Evolutionary conservation across 2,113 vertebrate species (phyloP), one percentile per base, ranked within the genome.

Genomic region (Leptocoma aspasia): DNA sequence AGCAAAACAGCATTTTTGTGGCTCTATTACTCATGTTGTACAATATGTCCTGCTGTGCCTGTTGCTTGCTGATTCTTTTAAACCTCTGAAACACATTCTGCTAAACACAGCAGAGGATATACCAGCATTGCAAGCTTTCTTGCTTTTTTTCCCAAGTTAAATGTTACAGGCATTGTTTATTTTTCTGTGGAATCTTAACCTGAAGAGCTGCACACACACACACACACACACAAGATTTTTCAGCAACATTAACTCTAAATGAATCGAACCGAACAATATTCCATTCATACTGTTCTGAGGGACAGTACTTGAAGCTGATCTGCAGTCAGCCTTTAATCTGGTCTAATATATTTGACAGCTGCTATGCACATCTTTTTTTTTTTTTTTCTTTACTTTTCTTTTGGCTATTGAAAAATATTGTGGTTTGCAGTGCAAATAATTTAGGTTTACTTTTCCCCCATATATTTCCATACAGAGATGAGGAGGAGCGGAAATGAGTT

Each of bases 1-100:
- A 81, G 88, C 71, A 95, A 96, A 95, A 66, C 91, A 95, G 92
- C 93, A 92, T 96, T 95, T 90, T 95, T 94, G 93, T 95, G 95
- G 94, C 86, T 97, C 86, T 92, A 4, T 84, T 95, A 97, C 76
- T 96, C 91, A 84, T 95, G 87, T 95, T 86, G 72, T 91, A 96
- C 90, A 95, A 91, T 93, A 50, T n/a, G 30, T 97, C 94, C 92
- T 96, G 95, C 91, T 96, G 90, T 95, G 92, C 53, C 37, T 94
- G 75, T 65, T 91, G 90, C 83, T 93, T 88, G 83, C 91, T 89
- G 71, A 92, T 96, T 94, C 86, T 96, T 96, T 97, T 90, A 95
- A 92, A 97, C 77, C 71, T 71, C 86, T 79, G 82, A 96, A 96
- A 91, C 75, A 78, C 59, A 81, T 91, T 94, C 88, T 73, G 92